phyloP scores from a whole-genome alignment of 2,113 vertebrate species.

The Sphyrna mokarran region DNA sequence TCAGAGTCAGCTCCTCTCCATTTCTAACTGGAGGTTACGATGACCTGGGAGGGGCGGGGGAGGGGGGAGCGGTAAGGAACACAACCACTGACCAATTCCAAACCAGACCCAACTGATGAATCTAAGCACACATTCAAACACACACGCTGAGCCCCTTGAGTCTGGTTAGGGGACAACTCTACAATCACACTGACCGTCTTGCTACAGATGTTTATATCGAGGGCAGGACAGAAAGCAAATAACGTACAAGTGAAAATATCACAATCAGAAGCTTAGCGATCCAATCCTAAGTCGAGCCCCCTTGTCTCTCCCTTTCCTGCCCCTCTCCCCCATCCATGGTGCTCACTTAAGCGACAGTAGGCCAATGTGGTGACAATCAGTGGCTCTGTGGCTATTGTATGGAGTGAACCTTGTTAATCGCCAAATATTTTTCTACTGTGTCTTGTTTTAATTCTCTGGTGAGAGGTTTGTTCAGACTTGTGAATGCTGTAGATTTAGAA shows the following conservation, averaged over 20 bases:
- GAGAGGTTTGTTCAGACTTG: slow-evolving; percentile 3
- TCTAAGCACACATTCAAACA: neutral
- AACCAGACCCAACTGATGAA: slow-evolving; percentile 11
- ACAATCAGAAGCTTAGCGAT: neutral
- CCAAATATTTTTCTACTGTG: slow-evolving; percentile 59
- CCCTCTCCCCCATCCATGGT: neutral
- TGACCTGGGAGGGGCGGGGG: neutral
- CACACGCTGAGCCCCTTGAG: neutral
- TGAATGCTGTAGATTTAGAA: neutral
- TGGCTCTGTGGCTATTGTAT: slow-evolving; percentile 50
- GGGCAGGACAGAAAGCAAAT: neutral
- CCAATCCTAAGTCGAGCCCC: neutral
- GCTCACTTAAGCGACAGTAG: slow-evolving; percentile 40
- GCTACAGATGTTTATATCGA: too few species aligned
- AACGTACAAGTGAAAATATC: neutral
- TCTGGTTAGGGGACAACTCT: neutral
- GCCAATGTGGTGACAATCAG: slow-evolving; percentile 46
- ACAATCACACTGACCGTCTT: too few species aligned
- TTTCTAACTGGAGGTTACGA: neutral
- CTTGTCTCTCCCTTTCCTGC: neutral
- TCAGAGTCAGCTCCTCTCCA: neutral
- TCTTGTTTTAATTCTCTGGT: slow-evolving; percentile 42
- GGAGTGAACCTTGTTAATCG: slow-evolving; percentile 51
- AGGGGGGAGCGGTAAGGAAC: neutral
- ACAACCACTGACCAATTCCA: neutral